These are phyloP conservation scores for Neosalanx taihuensis DNA, from an alignment of 2,797 vertebrate genomes.

Conservation along the genomic window DNA sequence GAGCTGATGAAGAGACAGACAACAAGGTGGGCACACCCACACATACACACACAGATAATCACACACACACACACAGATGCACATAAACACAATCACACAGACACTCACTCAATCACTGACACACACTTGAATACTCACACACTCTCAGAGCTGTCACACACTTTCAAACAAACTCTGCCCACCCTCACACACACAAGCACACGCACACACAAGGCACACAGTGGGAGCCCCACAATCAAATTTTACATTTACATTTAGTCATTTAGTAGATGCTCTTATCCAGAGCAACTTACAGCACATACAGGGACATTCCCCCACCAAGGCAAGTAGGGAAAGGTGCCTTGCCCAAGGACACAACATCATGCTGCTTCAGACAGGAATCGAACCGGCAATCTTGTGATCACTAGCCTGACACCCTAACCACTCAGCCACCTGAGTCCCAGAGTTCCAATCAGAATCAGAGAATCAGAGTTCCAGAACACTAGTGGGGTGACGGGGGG, in stretches of 20 bases:
- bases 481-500: not conserved
- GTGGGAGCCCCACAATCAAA: not conserved
- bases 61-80: slow-evolving; percentile 1
- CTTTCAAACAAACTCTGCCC: not conserved
- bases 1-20: slow-evolving; percentile 55
- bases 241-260: too few species aligned
- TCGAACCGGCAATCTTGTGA: too few species aligned
- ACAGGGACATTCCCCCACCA: too few species aligned
- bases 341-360: too few species aligned
- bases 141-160: not conserved
- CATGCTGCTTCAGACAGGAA: too few species aligned
- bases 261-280: too few species aligned
- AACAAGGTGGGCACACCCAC: slow-evolving; percentile 16
- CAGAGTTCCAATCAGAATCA: too few species aligned
- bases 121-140: slow-evolving; percentile 13
- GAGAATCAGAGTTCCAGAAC: not conserved
- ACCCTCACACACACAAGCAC: not conserved
- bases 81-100: slow-evolving; percentile 37
- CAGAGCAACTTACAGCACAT: too few species aligned
- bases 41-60: not conserved
- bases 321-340: too few species aligned
- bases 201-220: slow-evolving; percentile 15
- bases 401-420: too few species aligned
- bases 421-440: too few species aligned
- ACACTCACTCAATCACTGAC: not conserved